Conservation (phyloP, 2,113 vertebrate genomes). For the Hypomesus transpacificus region DNA sequence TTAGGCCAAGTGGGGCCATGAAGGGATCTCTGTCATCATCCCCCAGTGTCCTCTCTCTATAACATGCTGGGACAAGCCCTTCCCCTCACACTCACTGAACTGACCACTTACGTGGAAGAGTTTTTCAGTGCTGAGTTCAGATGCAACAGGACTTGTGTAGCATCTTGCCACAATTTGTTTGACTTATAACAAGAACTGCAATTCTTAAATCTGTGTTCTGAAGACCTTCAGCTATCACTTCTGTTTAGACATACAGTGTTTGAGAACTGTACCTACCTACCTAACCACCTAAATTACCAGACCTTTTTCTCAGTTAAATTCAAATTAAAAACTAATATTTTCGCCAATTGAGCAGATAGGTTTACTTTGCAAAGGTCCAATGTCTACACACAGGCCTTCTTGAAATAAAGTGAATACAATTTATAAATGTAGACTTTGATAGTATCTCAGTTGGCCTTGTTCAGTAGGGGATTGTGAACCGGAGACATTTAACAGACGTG, state of each 20-base stretch:
- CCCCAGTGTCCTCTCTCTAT: constrained; percentile 39
- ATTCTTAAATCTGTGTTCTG: too few species aligned
- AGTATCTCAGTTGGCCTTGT: not conserved
- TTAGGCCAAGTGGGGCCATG: constrained; percentile 38
- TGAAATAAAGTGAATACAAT: not conserved
- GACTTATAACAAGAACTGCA: too few species aligned
- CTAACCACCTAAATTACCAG: too few species aligned
- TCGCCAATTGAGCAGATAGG: too few species aligned
- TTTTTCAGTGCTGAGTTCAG: not conserved
- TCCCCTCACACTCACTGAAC: not conserved
- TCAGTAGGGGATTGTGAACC: constrained; percentile 12
- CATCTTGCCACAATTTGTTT: too few species aligned
- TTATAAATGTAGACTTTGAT: not conserved
- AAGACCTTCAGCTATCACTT: too few species aligned
- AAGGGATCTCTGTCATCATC: constrained; percentile 42
- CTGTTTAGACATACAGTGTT: too few species aligned
- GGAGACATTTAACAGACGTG: constrained; percentile 52
- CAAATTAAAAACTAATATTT: too few species aligned
- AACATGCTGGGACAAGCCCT: constrained; percentile 26
- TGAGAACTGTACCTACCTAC: too few species aligned
- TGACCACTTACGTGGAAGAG: not conserved
- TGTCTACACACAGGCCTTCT: too few species aligned
- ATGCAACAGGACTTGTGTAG: not conserved
- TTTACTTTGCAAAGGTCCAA: too few species aligned
- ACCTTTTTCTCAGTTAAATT: too few species aligned